These are phyloP conservation scores for Galaxea fascicularis DNA, from an alignment of 92 coral and sea anemone species.

Conservation along the genomic window DNA sequence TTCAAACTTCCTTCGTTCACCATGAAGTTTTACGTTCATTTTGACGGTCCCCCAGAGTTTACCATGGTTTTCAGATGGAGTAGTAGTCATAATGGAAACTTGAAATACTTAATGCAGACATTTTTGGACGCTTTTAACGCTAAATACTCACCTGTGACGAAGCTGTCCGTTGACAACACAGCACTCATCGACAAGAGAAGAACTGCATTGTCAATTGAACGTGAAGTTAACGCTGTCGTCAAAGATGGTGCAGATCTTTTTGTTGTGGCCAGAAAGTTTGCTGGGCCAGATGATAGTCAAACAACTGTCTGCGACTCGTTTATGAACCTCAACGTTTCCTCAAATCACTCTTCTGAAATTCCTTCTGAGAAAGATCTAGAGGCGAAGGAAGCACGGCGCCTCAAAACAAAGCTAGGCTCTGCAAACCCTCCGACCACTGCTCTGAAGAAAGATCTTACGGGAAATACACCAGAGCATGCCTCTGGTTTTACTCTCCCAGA, in stretches of 20 bases:
- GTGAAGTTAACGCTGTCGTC: conserved; percentile 25
- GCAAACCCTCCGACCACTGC: background rate
- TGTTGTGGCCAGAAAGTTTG: conserved; percentile 30
- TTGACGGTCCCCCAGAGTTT: conserved; percentile 57
- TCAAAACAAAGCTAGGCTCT: background rate
- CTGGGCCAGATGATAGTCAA: background rate
- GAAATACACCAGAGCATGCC: background rate
- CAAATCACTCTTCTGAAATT: background rate
- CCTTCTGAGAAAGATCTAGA: background rate
- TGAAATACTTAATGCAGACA: conserved; percentile 28
- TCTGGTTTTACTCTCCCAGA: conserved; percentile 12
- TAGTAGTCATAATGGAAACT: conserved; percentile 29
- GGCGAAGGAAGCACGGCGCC: background rate
- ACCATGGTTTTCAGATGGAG: conserved; percentile 59
- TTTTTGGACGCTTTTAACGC: conserved; percentile 45
- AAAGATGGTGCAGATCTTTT: conserved; percentile 58
- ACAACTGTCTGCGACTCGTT: background rate
- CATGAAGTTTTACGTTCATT: conserved; percentile 66
- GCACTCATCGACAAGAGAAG: conserved; percentile 36
- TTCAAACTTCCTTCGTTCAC: background rate
- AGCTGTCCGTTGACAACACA: conserved; percentile 15
- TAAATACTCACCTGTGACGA: conserved; percentile 7
- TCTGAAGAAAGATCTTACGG: background rate
- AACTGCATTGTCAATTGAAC: conserved; percentile 18
- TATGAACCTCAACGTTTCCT: background rate